Conservation (phyloP, 1,140 invertebrate species). For the Xylocopa sonorina region DNA sequence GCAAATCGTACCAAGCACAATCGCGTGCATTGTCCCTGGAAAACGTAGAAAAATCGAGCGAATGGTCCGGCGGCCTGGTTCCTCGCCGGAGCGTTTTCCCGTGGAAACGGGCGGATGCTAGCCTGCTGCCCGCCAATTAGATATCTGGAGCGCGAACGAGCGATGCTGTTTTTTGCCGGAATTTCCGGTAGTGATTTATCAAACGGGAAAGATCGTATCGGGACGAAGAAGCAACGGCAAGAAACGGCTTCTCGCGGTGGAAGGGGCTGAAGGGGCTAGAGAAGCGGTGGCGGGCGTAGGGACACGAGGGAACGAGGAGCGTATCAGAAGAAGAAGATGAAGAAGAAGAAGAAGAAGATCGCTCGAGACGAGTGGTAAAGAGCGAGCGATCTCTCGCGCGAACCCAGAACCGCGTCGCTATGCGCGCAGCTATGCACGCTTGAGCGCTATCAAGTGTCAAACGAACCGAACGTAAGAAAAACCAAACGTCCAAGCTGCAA, state of each 20-base stretch:
- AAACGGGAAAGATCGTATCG: conserved; percentile 80
- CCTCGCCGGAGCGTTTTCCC: too few relatives aligned
- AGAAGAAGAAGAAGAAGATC: conserved; percentile 34
- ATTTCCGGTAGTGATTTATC: conserved; percentile 82
- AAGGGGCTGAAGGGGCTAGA: conserved; percentile 39
- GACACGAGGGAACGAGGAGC: conserved; percentile 46
- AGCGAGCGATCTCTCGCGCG: conserved; percentile 43
- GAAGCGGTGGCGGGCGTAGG: conserved; percentile 45
- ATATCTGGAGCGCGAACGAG: conserved; percentile 75
- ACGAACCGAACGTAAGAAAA: conserved; percentile 79
- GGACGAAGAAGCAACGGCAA: conserved; percentile 64
- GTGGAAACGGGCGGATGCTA: conserved; percentile 17
- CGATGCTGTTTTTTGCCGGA: conserved; percentile 75
- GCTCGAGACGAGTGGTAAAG: conserved; percentile 1
- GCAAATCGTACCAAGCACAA: background rate
- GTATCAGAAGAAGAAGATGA: conserved; percentile 16
- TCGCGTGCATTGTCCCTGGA: background rate
- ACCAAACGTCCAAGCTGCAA: conserved; percentile 64
- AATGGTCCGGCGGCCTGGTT: background rate
- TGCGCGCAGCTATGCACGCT: conserved; percentile 41
- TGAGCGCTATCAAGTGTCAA: conserved; percentile 78
- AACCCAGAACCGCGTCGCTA: background rate
- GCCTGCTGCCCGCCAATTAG: conserved; percentile 72
- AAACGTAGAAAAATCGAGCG: background rate
- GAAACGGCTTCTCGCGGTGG: conserved; percentile 69